Percentiles rank a stretch among this genome's conserved stretches.
These are phyloP conservation scores for Diabrotica undecimpunctata DNA, from an alignment of 1,140 invertebrate genomes.

Conservation along the genomic window DNA sequence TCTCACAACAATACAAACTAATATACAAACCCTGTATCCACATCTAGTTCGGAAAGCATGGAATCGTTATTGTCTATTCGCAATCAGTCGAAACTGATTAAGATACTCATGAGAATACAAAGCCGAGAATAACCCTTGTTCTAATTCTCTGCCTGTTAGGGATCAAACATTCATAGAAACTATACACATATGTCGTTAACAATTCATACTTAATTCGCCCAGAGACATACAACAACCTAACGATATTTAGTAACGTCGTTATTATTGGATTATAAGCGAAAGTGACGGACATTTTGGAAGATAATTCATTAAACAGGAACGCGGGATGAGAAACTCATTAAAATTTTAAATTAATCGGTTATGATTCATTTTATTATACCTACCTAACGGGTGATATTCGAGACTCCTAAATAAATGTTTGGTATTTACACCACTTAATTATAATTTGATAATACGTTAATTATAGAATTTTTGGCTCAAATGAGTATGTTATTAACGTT, in stretches of 20 bases:
- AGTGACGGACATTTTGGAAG: background rate
- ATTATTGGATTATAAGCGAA: background rate
- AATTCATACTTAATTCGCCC: background rate
- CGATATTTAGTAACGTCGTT: background rate
- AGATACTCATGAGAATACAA: conserved; percentile 2
- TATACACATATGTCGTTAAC: background rate
- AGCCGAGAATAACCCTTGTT: conserved; percentile 1
- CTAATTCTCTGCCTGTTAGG: conserved; percentile 2
- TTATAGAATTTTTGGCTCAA: no score
- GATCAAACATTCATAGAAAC: background rate
- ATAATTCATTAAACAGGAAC: background rate
- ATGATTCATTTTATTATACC: no score
- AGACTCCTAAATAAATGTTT: no score
- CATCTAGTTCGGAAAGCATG: background rate
- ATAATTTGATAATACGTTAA: no score
- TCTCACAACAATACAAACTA: conserved; percentile 1
- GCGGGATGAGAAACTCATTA: no score
- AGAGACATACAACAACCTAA: background rate
- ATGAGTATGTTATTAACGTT: no score
- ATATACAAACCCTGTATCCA: background rate
- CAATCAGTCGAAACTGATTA: conserved; percentile 2
- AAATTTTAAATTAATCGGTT: no score
- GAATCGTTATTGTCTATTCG: background rate
- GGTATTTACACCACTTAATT: no score
- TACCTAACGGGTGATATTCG: no score